Conservation (phyloP, 2,797 vertebrate genomes). For the Ispidina lecontei region DNA sequence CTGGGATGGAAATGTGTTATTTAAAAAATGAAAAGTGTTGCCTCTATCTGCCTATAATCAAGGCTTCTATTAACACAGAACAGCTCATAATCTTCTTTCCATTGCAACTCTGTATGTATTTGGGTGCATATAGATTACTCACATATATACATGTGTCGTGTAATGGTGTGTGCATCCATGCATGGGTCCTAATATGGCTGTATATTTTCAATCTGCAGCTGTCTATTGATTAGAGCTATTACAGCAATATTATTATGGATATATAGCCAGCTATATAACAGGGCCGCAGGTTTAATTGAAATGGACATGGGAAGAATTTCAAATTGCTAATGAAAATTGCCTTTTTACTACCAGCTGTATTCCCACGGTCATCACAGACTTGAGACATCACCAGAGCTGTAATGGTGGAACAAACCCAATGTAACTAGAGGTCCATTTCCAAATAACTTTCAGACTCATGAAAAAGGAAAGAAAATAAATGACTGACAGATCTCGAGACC, state of each 20-base stretch:
- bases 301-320: constrained; percentile 28
- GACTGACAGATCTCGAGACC: not conserved
- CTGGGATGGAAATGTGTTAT: not conserved
- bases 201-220: not conserved
- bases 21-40: not conserved
- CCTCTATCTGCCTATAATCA: not conserved
- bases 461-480: not conserved
- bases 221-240: constrained; percentile 14
- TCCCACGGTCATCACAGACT: not conserved
- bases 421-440: not conserved
- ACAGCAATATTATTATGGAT: constrained; percentile 18
- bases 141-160: not conserved
- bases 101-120: not conserved
- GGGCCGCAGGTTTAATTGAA: constrained; percentile 41
- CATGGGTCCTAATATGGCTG: not conserved
- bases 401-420: not conserved
- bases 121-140: not conserved
- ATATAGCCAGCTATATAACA: not conserved
- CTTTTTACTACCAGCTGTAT: not conserved
- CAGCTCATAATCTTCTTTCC: not conserved
- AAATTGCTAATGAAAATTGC: constrained; percentile 22
- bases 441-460: not conserved
- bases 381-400: not conserved
- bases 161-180: not conserved
- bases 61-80: not conserved